Conservation (phyloP, 1,140 invertebrate genomes). For the Trinorchestia longiramus region DNA sequence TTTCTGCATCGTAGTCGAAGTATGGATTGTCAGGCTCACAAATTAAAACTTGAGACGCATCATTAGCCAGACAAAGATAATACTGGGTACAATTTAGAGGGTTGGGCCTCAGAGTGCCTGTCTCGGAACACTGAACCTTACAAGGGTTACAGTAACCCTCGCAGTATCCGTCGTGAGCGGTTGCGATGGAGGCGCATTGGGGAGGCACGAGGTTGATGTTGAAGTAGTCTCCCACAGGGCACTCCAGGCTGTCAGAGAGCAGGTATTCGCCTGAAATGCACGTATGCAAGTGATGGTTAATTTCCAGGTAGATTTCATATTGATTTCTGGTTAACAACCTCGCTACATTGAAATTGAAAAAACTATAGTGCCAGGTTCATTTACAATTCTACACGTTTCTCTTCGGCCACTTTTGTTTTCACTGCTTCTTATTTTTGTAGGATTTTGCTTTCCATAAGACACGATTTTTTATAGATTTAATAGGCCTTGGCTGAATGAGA, state of each 20-base stretch:
- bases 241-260: background rate
- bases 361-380: background rate
- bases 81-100: background rate
- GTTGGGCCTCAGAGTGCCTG: background rate
- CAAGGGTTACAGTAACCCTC: background rate
- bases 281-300: background rate
- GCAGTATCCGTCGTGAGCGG: background rate
- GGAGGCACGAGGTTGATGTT: background rate
- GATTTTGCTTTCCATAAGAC: background rate
- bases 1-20: background rate
- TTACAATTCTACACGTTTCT: background rate
- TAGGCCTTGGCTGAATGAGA: background rate
- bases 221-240: background rate
- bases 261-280: background rate
- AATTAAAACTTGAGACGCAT: background rate
- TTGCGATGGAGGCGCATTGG: background rate
- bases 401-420: no score
- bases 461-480: background rate
- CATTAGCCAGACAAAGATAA: background rate
- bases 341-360: background rate
- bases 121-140: background rate
- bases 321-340: background rate
- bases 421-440: background rate
- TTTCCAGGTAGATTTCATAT: background rate
- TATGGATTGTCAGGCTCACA: background rate